phyloP scores from a whole-genome alignment of 2,888 invertebrate species.

The Platycheirus albimanus region DNA sequence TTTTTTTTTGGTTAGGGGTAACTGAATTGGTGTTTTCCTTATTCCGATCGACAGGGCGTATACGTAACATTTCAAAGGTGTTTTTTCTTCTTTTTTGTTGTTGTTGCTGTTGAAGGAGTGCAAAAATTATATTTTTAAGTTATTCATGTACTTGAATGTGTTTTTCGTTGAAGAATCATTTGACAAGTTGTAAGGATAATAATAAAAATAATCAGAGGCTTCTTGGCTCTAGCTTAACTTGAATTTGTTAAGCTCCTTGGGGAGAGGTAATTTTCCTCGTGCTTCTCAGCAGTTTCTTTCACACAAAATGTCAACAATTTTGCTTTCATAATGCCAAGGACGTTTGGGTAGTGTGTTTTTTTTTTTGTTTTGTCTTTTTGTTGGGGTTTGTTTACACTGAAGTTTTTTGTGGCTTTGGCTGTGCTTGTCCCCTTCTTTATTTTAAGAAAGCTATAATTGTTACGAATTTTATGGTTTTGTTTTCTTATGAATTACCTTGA shows the following conservation, averaged over 20 bases:
- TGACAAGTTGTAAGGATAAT: constrained; percentile 13
- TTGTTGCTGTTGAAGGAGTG: too few relatives aligned
- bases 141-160: too few relatives aligned
- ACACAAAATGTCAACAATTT: constrained; percentile 62
- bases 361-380: constrained; percentile 13
- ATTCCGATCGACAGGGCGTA: constrained; percentile 68
- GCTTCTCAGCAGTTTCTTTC: constrained; percentile 30
- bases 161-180: constrained; percentile 16
- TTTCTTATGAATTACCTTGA: constrained; percentile 18
- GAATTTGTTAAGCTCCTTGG: constrained; percentile 31
- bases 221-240: constrained; percentile 19
- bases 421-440: background rate
- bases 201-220: constrained; percentile 29
- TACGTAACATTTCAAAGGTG: constrained; percentile 69
- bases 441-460: background rate
- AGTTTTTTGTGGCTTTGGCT: constrained; percentile 21
- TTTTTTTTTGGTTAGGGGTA: constrained; percentile 32
- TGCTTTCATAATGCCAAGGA: constrained; percentile 59
- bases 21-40: constrained; percentile 21
- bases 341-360: constrained; percentile 23
- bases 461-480: constrained; percentile 34
- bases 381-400: constrained; percentile 57
- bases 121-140: too few relatives aligned
- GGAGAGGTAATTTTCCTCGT: constrained; percentile 35
- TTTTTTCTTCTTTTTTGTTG: constrained; percentile 24